Base-by-base conservation (phyloP, 2,888 invertebrate genomes). In the Xestia xanthographa region DNA sequence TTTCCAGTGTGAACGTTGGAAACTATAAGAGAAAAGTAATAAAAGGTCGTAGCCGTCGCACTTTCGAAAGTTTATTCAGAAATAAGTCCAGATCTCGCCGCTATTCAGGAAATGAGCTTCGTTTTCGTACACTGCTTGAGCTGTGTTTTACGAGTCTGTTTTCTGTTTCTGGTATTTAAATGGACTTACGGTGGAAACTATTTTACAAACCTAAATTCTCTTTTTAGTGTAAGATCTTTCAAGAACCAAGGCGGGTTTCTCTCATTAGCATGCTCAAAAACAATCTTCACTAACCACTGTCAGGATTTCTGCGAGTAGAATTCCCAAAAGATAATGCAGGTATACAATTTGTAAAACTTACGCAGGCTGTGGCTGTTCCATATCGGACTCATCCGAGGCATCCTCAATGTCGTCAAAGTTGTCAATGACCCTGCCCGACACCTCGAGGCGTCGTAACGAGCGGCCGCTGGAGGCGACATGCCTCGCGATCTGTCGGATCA, bases 401-500 rank as follows among this genome's bases (percentile, higher is more conserved):
- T 93, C 95, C 45, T 95, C 96, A 38, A 97, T 93, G 83, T 96
- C 96, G 83, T 96, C 96, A 85, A 97, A 96, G 91, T 97, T 97
- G 92, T 96, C 97, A 79, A 97, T 97, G 88, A 97, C 89, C 53
- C 96, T 92, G 45, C 97, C 97, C 20, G 96, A 96, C 85, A 97
- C 96, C 85, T 97, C 97, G 0, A 97, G 94, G 29, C 97, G 93
- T 14, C 96, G 93, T 73, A 97, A 92, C n/a, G 96, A 96, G 20
- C 96, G 94, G 14, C 97, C 97, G 80, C 95, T 96, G 85, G 96
- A 96, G 29, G 96, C 96, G 66, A 97, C 96, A 86, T 96, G 96
- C 5, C 96, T 91, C 60, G 96, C 96, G 82, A 97, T 97, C 92
- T 97, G 96, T 14, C 97, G 91, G 88, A 97, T 96, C 82, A 97